A percentile compares a stretch with the other conserved stretches of the same genome.
phyloP scores from a whole-genome alignment of 1,140 invertebrate species.

The Atta cephalotes region DNA sequence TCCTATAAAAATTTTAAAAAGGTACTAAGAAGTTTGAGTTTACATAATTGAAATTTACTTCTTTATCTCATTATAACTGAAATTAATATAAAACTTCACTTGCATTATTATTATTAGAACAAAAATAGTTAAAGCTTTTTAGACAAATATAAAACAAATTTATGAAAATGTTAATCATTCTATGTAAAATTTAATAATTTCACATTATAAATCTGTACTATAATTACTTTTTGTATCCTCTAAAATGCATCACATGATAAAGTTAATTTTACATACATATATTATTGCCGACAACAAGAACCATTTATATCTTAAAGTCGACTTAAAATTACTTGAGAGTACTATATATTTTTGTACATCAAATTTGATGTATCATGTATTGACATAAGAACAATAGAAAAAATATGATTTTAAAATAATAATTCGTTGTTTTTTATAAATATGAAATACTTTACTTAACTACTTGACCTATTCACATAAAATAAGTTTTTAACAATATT shows the following conservation, averaged over 20 bases:
- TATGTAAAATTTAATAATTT: constrained; percentile 50
- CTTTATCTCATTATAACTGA: constrained; percentile 53
- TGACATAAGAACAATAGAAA: constrained; percentile 70
- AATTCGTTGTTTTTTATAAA: constrained; percentile 6
- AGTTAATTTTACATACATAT: constrained; percentile 20
- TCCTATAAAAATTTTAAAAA: constrained; percentile 58
- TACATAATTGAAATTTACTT: constrained; percentile 38
- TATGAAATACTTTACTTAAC: not conserved
- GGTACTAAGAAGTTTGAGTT: constrained; percentile 60
- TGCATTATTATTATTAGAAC: constrained; percentile 60
- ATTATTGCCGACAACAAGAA: constrained; percentile 16
- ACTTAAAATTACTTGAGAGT: constrained; percentile 34
- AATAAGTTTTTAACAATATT: constrained; percentile 24
- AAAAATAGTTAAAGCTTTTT: constrained; percentile 61
- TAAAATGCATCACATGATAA: constrained; percentile 11
- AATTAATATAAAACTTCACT: constrained; percentile 62
- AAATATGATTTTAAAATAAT: constrained; percentile 36
- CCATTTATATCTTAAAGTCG: constrained; percentile 22
- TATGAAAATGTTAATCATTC: constrained; percentile 51
- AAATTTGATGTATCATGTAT: constrained; percentile 65
- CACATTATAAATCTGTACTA: not conserved
- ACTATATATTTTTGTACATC: constrained; percentile 11
- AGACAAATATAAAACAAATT: constrained; percentile 65
- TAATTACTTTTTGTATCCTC: constrained; percentile 1
- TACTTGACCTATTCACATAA: not conserved